Evolutionary conservation across 1,140 invertebrate genomes (phyloP).

Genomic region (Habropoda laboriosa): DNA sequence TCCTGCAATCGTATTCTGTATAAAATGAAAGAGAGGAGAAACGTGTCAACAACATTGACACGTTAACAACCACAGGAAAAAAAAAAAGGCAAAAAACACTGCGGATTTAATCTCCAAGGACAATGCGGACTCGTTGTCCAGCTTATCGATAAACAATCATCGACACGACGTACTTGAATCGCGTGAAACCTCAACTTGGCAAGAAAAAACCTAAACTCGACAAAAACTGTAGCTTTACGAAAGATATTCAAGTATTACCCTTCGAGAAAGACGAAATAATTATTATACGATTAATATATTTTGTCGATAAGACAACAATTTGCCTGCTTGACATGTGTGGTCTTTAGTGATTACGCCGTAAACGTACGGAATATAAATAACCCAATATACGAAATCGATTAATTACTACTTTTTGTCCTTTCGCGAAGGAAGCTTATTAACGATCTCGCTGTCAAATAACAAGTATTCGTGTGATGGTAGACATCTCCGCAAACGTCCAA

Average conservation of each 20-base stretch:
- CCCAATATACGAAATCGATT: neutral
- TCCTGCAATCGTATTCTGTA: neutral
- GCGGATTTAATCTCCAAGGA: neutral
- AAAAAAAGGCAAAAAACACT: neutral
- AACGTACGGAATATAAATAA: neutral
- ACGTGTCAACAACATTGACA: neutral
- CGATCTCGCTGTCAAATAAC: conserved; percentile 4
- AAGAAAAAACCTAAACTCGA: neutral
- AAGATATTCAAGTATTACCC: too few relatives aligned
- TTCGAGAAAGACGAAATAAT: neutral
- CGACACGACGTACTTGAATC: neutral
- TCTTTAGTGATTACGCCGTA: neutral
- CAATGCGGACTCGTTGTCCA: neutral
- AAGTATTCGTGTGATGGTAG: neutral
- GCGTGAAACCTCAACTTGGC: neutral
- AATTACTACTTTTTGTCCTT: neutral
- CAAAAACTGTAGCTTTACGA: neutral
- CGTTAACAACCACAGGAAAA: neutral
- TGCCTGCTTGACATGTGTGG: neutral
- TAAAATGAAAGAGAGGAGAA: neutral
- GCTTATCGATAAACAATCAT: neutral
- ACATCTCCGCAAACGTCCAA: neutral
- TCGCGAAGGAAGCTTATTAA: neutral
- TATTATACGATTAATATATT: neutral
- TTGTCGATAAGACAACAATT: neutral